Evolutionary conservation across 1,140 invertebrate species (phyloP), one percentile per base, ranked within the genome.

Genomic region (Drosophila rhopaloa): DNA sequence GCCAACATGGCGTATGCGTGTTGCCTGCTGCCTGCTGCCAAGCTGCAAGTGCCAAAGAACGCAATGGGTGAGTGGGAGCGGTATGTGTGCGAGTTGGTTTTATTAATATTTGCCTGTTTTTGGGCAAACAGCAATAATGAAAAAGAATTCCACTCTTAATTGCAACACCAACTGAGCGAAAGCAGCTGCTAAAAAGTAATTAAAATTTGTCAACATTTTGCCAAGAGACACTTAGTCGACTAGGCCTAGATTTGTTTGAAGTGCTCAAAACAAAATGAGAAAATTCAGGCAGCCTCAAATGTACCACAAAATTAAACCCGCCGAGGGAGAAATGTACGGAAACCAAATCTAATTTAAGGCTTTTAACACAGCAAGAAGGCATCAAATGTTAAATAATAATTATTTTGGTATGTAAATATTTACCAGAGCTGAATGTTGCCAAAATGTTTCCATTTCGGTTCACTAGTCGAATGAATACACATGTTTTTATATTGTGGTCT

Each of bases 131-230:
- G 81, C 79, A 77, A 83, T 80, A 88, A 88, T 88, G 79, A 77
- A 88, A 82, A 75, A 71, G 68, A 77, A 88, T 88, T 89, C 84
- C 83, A 73, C 79, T 77, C 67, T 73, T 88, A 86, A 88, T 88
- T 88, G 81, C 74, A 77, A 66, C 72, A 60, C 51, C 71, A 79
- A 86, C 76, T 81, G 72, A 58, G 47, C 51, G 66, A 61, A 50
- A 46, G 38, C 73, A 68, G 75, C 76, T 81, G 68, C 71, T 88
- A 63, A 78, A 88, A 88, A 83, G 79, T 89, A 88, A 88, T 89
- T 88, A 89, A 88, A 88, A 88, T 83, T 79, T 83, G 83, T 88
- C 83, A 88, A 83, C 83, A 88, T 83, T 65, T 86, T 79, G 37
- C 27, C 44, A 37, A 70, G 41, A 50, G 43, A 41, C 44, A 71